phyloP scores from a whole-genome alignment of 2,113 vertebrate species.

The Bufo gargarizans region DNA sequence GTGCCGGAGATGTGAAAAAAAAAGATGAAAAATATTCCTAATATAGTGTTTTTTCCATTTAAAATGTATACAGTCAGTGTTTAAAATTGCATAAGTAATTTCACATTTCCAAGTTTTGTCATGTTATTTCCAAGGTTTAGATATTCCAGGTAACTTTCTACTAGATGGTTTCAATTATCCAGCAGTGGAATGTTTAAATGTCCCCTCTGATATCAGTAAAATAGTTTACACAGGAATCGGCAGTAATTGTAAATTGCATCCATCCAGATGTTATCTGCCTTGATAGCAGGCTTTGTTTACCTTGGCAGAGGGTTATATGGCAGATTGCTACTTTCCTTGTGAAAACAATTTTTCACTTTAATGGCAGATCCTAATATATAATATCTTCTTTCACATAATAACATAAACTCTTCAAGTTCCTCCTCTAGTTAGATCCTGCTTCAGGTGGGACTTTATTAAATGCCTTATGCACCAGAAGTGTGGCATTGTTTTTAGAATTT shows the following conservation, averaged over 20 bases:
- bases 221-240: slow-evolving; percentile 75
- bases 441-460: neutral
- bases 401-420: slow-evolving; percentile 22
- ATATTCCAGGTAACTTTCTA: slow-evolving; percentile 68
- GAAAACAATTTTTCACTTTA: slow-evolving; percentile 61
- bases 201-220: slow-evolving; percentile 72
- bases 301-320: slow-evolving; percentile 61
- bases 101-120: neutral
- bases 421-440: neutral
- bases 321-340: slow-evolving; percentile 66
- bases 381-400: slow-evolving; percentile 41
- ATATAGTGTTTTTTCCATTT: neutral
- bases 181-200: slow-evolving; percentile 74
- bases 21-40: neutral
- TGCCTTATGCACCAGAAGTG: neutral
- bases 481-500: neutral
- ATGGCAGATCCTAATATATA: slow-evolving; percentile 46
- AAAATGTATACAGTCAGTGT: neutral
- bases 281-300: slow-evolving; percentile 64
- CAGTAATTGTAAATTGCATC: slow-evolving; percentile 74
- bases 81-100: neutral
- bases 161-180: slow-evolving; percentile 76
- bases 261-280: slow-evolving; percentile 77
- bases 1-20: neutral
- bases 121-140: slow-evolving; percentile 36